Base-by-base conservation (phyloP, 2,888 invertebrate species). In the Cheilosia impressa region DNA sequence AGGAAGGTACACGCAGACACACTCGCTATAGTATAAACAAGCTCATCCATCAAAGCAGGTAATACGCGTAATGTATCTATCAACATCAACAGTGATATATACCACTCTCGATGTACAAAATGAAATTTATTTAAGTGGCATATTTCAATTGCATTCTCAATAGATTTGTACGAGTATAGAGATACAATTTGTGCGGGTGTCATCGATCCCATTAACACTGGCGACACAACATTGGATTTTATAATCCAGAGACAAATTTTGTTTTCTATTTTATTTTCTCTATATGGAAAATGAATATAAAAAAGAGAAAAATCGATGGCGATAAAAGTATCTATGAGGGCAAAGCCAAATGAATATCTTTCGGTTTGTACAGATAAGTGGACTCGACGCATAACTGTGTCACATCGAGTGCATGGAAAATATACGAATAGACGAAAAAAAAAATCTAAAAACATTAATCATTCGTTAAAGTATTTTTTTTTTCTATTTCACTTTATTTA, bases 121-220 rank as follows among this genome's bases (percentile, higher is more conserved):
- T 34, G 17, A 63, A 69, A 55, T 69, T 78, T 69, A 69, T 60
- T 72, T 77, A 72, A 77, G 66, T 76, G 71, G 31, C 68, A 69
- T 50, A 69, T 53, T 73, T 53, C 53, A 79, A 52, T 73, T 73
- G 73, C 53, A 68, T 68, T 53, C 50, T 69, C 55, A 60, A 73
- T 62, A 65, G 53, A 73, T 63, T 31, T 72, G 53, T 60, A 43
- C 31, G 31, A 31, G 45, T 38, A 13, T 38, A 45, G 15, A 17
- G 6, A 71, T 76, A 71, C 81, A 76, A 76, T 71, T 66, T 82
- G 77, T 77, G 47, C 72, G 77, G 66, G 77, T 82, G 77, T 77
- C 66, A 77, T 77, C 71, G 82, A 77, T 82, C 71, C 71, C 76
- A 72, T 82, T 76, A 77, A 71, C 71, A 47, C 77, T 77, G 82